Base-by-base conservation (phyloP, 2,888 invertebrate species). In the Ormyrus rosae region DNA sequence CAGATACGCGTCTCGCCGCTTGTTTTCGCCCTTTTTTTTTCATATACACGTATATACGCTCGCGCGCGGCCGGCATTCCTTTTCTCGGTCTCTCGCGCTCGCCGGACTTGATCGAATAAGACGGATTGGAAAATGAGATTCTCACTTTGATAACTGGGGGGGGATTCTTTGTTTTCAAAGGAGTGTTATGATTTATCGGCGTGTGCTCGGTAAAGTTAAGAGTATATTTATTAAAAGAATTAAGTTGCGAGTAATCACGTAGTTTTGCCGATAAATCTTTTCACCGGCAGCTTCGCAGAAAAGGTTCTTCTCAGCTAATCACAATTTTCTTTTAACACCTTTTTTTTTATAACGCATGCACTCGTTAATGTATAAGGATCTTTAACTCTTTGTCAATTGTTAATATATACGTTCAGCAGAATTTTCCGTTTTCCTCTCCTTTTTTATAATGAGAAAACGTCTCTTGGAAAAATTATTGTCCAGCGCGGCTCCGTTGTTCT, bases 361-460 rank as follows among this genome's bases (percentile, higher is more conserved):
- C 46, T 56, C 45, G 13, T 68, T 55, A n/a, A 53, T 46, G 53
- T 60, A 61, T 70, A 71, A 55, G 19, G 70, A 80, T 80, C 75
- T 75, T 46, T 0, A 56, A n/a, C 55, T 50, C 55, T 63, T 78
- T 74, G 78, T 70, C 73, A 58, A 74, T 81, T 70, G 74, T 78
- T 77, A 67, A 80, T 80, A 69, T 50, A 67, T 69, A 51, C 48
- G 64, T 10, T 60, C 45, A 63, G 63, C 48, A 53, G 56, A 74
- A 68, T 51, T 65, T 64, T 73, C 10, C 19, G 7, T 4, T 60
- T 61, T 48, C 55, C 56, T 6, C 50, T 13, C 60, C 8, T 74
- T 60, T 60, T 81, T 73, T 70, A 81, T 65, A 74, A 70, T 78
- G 78, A 81, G 78, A 81, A 81, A 80, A 80, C 53, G 50, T 78